phyloP scores from a whole-genome alignment of 2,113 vertebrate species.

The Cyanoderma ruficeps region DNA sequence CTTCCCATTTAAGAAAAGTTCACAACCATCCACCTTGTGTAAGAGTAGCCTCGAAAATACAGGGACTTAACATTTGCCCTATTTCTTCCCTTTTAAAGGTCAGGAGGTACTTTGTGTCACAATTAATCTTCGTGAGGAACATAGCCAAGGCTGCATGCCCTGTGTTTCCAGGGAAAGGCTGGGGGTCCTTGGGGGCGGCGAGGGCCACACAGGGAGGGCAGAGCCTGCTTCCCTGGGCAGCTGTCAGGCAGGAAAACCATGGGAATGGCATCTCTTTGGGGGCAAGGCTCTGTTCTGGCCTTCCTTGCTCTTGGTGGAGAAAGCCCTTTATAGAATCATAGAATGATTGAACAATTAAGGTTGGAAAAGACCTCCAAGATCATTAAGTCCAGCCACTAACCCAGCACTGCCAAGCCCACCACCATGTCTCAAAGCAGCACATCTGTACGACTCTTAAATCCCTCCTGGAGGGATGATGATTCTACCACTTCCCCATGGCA shows the following conservation, averaged over 20 bases:
- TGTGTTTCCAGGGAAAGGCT: not conserved
- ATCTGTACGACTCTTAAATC: rapidly evolving
- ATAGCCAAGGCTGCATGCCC: not conserved
- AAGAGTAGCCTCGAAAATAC: not conserved
- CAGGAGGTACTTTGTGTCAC: not conserved
- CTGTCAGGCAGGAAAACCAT: not conserved
- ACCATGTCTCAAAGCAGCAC: not conserved
- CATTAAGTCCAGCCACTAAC: not conserved
- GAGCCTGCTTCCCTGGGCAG: not conserved
- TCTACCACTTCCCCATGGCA: not conserved
- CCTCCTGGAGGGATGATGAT: no score
- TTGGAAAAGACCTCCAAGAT: not conserved
- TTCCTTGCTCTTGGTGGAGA: not conserved
- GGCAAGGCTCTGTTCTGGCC: rapidly evolving
- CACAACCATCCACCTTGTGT: not conserved
- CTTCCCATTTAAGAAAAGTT: not conserved
- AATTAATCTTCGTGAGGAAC: not conserved
- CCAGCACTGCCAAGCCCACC: not conserved
- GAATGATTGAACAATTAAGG: not conserved
- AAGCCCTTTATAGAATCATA: not conserved
- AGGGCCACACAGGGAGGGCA: rapidly evolving
- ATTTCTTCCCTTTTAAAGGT: not conserved
- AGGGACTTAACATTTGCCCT: not conserved
- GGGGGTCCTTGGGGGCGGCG: not conserved
- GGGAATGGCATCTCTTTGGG: not conserved